Evolutionary conservation across 2,113 vertebrate species (phyloP).

Genomic region (Lates calcarifer): DNA sequence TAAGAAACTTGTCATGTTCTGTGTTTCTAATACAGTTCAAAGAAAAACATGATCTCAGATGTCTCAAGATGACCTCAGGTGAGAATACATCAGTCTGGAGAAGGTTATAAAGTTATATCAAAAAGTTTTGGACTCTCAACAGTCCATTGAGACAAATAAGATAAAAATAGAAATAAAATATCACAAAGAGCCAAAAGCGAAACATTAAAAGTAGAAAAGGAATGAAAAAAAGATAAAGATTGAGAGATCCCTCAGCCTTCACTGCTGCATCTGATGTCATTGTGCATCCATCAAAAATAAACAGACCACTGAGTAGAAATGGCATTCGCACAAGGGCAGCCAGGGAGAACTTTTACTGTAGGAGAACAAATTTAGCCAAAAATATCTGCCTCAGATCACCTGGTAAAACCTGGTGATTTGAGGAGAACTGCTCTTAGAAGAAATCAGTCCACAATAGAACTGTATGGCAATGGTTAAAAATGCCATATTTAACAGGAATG

Average conservation of each 20-base stretch:
- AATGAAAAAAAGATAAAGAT: constrained; percentile 3
- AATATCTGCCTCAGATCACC: constrained; percentile 27
- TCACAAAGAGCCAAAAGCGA: constrained; percentile 26
- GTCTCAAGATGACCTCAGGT: background rate
- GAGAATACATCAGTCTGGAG: constrained; percentile 6
- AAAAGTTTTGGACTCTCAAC: background rate
- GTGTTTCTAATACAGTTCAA: constrained; percentile 12
- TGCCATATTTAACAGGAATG: background rate
- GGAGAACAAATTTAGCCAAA: background rate
- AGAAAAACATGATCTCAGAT: constrained; percentile 2
- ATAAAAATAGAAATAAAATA: constrained; percentile 41
- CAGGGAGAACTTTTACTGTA: constrained; percentile 25
- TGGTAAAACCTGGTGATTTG: background rate
- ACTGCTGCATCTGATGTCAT: constrained; percentile 33
- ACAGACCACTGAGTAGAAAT: constrained; percentile 41
- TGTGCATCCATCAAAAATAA: constrained; percentile 52
- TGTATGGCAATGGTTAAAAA: background rate
- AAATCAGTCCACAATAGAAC: background rate
- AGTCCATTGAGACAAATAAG: constrained; percentile 22
- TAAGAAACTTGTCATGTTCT: background rate
- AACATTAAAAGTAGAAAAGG: constrained; percentile 29
- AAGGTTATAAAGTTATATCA: constrained; percentile 24
- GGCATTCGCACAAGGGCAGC: constrained; percentile 18
- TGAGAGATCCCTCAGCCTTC: background rate
- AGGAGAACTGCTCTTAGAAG: background rate